These are phyloP conservation scores for Plusia festucae DNA, from an alignment of 2,888 invertebrate genomes.

Conservation along the genomic window DNA sequence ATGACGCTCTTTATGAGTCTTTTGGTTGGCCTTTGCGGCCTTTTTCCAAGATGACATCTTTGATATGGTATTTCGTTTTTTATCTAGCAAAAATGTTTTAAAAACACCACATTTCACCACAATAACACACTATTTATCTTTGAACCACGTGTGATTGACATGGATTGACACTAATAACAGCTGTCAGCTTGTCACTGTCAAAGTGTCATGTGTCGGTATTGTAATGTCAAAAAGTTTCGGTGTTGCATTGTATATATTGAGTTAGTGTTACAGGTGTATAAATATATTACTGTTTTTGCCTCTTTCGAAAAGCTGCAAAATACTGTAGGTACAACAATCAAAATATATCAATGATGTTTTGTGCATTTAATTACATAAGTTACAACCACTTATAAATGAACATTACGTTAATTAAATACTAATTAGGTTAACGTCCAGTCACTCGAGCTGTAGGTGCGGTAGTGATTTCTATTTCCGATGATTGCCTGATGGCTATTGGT, in stretches of 20 bases:
- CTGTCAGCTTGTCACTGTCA: no score
- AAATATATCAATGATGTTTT: not conserved
- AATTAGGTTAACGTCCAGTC: not conserved
- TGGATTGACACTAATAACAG: no score
- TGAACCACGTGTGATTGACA: not conserved
- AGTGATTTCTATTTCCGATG: conserved; percentile 48
- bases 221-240: no score
- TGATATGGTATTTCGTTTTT: conserved; percentile 1
- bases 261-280: no score
- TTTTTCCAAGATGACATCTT: conserved; percentile 97
- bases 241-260: not conserved
- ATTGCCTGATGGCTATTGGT: conserved; percentile 59
- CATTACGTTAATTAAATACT: not conserved
- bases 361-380: not conserved
- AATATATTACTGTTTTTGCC: no score
- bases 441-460: not conserved
- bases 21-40: conserved; percentile 95
- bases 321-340: no score
- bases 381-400: not conserved
- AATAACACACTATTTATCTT: not conserved
- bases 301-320: no score
- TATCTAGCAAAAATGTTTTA: not conserved
- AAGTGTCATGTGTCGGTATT: no score
- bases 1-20: conserved; percentile 95
- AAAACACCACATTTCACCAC: no score